Conservation (phyloP, 2,797 vertebrate genomes). For the Fundulus diaphanus region DNA sequence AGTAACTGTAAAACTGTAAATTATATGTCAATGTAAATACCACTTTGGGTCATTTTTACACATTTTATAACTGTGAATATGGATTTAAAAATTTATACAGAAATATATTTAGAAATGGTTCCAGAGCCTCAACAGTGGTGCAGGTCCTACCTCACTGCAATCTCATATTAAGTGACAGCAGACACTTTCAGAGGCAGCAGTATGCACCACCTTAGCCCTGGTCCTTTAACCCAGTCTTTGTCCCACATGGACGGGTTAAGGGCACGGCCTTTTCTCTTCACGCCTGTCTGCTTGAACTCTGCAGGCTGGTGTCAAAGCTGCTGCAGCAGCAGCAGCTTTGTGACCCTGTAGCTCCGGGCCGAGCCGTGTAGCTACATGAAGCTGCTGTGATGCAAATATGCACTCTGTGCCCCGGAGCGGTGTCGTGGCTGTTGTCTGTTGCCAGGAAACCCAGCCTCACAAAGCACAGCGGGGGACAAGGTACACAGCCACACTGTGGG, state of each 20-base stretch:
- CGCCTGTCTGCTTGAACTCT: constrained; percentile 65
- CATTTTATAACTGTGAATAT: constrained; percentile 79
- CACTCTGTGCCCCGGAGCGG: constrained; percentile 58
- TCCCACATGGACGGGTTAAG: constrained; percentile 18
- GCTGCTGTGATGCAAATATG: constrained; percentile 38
- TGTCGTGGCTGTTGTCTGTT: constrained; percentile 72
- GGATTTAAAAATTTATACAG: constrained; percentile 70
- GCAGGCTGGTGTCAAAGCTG: constrained; percentile 20
- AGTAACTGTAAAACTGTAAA: constrained; percentile 84
- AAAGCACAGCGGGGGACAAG: constrained; percentile 77
- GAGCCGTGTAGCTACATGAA: constrained; percentile 28
- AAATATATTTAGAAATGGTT: constrained; percentile 70
- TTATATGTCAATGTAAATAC: constrained; percentile 86
- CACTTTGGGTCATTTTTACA: constrained; percentile 77
- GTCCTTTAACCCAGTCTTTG: constrained; percentile 15
- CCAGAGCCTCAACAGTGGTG: constrained; percentile 15
- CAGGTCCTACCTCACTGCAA: constrained; percentile 6
- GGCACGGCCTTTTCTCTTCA: constrained; percentile 33
- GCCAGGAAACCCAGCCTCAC: constrained; percentile 72
- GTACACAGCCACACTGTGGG: constrained; percentile 78
- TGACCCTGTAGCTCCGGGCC: constrained; percentile 32
- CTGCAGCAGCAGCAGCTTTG: constrained; percentile 35
- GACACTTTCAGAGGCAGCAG: constrained; percentile 62
- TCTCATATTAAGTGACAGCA: constrained; percentile 38
- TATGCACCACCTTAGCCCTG: constrained; percentile 32